These are phyloP conservation scores for Riptortus pedestris DNA, from an alignment of 1,140 invertebrate species.

Conservation along the genomic window DNA sequence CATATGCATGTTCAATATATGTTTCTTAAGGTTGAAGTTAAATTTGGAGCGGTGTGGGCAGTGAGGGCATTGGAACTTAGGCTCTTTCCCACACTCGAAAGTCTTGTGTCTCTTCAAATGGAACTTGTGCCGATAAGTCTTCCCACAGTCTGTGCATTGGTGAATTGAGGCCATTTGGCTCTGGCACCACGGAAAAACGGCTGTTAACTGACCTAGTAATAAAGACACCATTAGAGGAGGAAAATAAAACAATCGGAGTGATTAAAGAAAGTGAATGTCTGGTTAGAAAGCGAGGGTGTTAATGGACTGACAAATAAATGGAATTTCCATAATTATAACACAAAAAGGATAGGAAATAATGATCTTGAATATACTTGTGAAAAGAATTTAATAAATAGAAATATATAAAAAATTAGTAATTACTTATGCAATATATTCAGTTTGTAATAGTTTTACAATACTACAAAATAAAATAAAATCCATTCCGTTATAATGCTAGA, in stretches of 20 bases:
- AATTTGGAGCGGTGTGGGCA: conserved; percentile 34
- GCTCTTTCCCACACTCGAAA: conserved; percentile 36
- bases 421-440: too few relatives aligned
- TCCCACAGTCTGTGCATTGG: conserved; percentile 26
- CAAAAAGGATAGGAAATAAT: too few relatives aligned
- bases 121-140: conserved; percentile 29
- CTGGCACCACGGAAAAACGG: conserved; percentile 7
- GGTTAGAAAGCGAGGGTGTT: conserved; percentile 6
- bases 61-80: conserved; percentile 44
- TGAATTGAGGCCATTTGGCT: conserved; percentile 8
- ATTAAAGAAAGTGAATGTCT: neutral
- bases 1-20: conserved; percentile 6
- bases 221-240: neutral
- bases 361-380: too few relatives aligned
- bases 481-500: too few relatives aligned
- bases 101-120: conserved; percentile 27
- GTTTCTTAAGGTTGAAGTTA: conserved; percentile 20
- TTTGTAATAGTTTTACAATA: too few relatives aligned
- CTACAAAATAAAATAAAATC: too few relatives aligned
- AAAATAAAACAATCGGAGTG: neutral
- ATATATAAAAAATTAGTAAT: too few relatives aligned
- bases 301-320: conserved; percentile 1
- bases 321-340: too few relatives aligned
- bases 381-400: too few relatives aligned
- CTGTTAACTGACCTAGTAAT: conserved; percentile 4